Evolutionary conservation across 2,797 vertebrate species (phyloP), one percentile per base, ranked within the genome.

Genomic region (Lates japonicus): DNA sequence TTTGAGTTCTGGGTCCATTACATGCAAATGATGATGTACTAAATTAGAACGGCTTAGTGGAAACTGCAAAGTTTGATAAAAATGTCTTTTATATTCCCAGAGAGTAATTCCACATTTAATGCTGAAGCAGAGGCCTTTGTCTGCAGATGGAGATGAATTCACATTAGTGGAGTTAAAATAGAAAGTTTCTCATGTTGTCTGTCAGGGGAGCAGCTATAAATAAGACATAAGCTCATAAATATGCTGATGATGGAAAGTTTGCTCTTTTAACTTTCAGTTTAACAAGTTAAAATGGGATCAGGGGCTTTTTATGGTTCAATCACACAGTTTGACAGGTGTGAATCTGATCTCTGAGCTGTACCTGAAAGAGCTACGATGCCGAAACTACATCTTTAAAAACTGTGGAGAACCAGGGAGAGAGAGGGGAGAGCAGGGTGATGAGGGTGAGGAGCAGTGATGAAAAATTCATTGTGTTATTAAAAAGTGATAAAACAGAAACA

Each of bases 21-120:
- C 44, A 82, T 75, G 78, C 74, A 86, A 84, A 90, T 74, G 39
- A 69, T 51, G 55, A 68, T 61, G 76, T 20, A 29, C n/a, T 22
- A 78, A 84, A 86, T 83, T 75, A 84, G 44, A 70, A 49, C 9
- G 1, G 44, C 78, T 74, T 64, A 69, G 74, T 22, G 58, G 25
- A 65, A 82, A 54, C 70, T 70, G 48, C 71, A 69, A 37, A 74
- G 44, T 55, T 42, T 35, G 60, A 76, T 75, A 46, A 70, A 52
- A 72, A 75, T 7, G 4, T 20, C 1, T 48, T 62, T 70, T 29
- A 3, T 0, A 22, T 64, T 81, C 51, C 22, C 4, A 22, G 31
- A 6, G 58, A 49, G 42, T 67, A 51, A 49, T 68, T 82, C 42
- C 14, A 31, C 13, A 8, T 44, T 60, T 44, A 22, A 31, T 60